These are phyloP conservation scores for Grammomys dolichurus DNA, from an alignment of 2,113 vertebrate genomes.

Conservation along the genomic window DNA sequence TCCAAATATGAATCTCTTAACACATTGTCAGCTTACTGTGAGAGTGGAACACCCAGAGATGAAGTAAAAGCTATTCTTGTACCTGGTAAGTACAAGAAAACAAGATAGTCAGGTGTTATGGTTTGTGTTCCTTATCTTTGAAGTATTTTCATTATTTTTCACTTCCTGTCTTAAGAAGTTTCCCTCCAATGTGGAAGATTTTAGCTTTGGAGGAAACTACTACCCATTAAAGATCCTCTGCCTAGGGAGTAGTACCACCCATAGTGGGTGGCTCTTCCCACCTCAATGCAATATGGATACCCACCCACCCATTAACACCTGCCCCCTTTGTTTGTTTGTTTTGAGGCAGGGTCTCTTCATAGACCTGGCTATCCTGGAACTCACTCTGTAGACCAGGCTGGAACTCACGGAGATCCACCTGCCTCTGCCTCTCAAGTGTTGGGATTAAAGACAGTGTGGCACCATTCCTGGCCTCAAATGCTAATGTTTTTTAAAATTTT, in stretches of 20 bases:
- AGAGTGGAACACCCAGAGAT: neutral
- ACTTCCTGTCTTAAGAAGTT: neutral
- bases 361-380: neutral
- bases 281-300: no score
- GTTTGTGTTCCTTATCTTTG: neutral
- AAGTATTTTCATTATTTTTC: neutral
- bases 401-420: neutral
- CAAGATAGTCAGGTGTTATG: neutral
- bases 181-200: neutral
- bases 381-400: neutral
- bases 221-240: neutral
- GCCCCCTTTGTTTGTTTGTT: neutral
- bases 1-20: neutral
- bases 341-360: neutral
- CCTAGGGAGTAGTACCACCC: neutral
- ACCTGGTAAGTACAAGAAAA: conserved; percentile 1
- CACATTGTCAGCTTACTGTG: neutral
- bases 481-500: neutral
- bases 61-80: neutral
- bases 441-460: neutral
- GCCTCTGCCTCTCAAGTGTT: neutral
- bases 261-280: neutral
- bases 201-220: neutral
- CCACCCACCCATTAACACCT: neutral
- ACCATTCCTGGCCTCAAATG: neutral